These are phyloP conservation scores for Phorcus lineatus DNA, from an alignment of 2,888 invertebrate genomes.

Conservation along the genomic window DNA sequence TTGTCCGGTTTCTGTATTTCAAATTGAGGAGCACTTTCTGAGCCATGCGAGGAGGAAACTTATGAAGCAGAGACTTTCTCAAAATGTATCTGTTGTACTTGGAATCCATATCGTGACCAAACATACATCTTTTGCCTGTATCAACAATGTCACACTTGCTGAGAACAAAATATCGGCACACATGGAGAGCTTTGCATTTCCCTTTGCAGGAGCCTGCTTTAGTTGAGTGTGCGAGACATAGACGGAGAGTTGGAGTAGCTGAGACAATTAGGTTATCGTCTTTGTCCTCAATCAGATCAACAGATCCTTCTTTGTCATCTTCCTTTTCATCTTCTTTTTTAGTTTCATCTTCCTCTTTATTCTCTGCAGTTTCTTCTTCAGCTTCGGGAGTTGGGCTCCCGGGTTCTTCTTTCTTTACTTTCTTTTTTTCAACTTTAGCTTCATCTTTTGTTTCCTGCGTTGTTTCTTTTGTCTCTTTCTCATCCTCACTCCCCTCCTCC, in stretches of 20 bases:
- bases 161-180: conserved; percentile 15
- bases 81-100: conserved; percentile 8
- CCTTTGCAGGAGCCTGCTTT: neutral
- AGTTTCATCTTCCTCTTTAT: conserved; percentile 12
- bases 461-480: neutral
- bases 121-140: conserved; percentile 5
- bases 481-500: conserved; percentile 3
- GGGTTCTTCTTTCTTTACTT: conserved; percentile 7
- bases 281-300: neutral
- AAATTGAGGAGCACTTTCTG: conserved; percentile 16
- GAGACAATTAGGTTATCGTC: neutral
- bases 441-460: neutral
- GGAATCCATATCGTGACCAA: conserved; percentile 14
- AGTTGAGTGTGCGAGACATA: conserved; percentile 1
- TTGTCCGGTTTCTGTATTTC: conserved; percentile 6
- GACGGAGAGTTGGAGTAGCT: neutral
- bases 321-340: conserved; percentile 17
- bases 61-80: conserved; percentile 16
- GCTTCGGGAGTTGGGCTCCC: neutral
- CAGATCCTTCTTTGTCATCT: neutral
- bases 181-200: conserved; percentile 6
- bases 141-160: conserved; percentile 17
- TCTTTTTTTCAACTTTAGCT: neutral
- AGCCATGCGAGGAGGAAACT: conserved; percentile 15
- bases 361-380: neutral